Evolutionary conservation across 2,113 vertebrate genomes (phyloP), one percentile per base, ranked within the genome.

Genomic region (Anolis carolinensis): DNA sequence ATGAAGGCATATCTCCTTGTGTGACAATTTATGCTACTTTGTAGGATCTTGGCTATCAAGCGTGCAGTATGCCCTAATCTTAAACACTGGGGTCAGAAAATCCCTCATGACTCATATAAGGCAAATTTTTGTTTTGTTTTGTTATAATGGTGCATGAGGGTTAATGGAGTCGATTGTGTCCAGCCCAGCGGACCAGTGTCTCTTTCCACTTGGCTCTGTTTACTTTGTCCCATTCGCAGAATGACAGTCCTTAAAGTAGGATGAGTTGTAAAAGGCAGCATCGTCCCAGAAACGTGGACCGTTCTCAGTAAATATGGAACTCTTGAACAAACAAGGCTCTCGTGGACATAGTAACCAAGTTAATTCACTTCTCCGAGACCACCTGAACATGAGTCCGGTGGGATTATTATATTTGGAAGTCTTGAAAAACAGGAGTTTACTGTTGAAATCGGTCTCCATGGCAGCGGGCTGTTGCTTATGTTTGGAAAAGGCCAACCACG

Each of bases 361-460:
- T 93, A 87, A 86, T 91, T 92, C 88, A 94, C 81, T 89, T 93
- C 82, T 79, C 76, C 27, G 21, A 92, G 87, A 94, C 93, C 94
- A 95, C 95, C 93, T 95, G 93, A 95, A 91, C 59, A 89, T 0
- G 85, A 93, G 83, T 86, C 89, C 93, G 92, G 27, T 92, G 92
- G 88, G 88, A 95, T 96, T 95, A 96, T 96, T 95, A 95, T 94
- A 87, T 92, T 88, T 89, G 84, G 91, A 94, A 92, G 79, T 65
- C 87, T 94, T 86, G 90, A 94, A 92, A 93, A 96, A 95, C 94
- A 88, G 91, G 89, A 94, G 92, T 93, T 95, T 95, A 95, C 92
- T 96, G 91, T 94, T 95, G 93, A 95, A 95, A 87, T 89, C 44
- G 1, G 90, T 96, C 95, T 93, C 95, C 95, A 95, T 94, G 93